Percentiles rank a stretch among this genome's conserved stretches.
Evolutionary conservation across 2,113 vertebrate species (phyloP).

Genomic region (Corythornis madagascariensis): DNA sequence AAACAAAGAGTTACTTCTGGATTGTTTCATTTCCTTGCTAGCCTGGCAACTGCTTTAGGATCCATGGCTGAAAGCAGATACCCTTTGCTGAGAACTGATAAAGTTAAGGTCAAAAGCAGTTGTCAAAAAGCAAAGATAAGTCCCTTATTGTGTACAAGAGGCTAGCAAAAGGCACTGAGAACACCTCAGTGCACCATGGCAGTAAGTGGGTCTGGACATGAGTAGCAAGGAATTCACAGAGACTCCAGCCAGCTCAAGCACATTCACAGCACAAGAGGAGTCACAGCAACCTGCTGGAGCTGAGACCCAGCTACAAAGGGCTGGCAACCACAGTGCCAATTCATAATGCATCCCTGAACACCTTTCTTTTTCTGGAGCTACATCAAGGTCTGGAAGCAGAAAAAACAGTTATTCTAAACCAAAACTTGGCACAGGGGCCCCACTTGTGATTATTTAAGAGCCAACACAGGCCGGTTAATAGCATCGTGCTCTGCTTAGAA

Average conservation of each 20-base stretch:
- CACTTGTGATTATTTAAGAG: neutral
- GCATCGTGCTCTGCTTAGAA: neutral
- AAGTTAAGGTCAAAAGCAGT: slow-evolving; percentile 19
- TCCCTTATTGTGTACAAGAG: neutral
- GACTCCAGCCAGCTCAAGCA: neutral
- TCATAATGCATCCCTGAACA: slow-evolving; percentile 40
- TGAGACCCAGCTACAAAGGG: neutral
- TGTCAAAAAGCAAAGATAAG: neutral
- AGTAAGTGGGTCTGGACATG: neutral
- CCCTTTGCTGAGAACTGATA: neutral
- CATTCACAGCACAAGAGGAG: neutral
- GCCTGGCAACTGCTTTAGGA: neutral
- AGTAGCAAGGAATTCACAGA: rapidly evolving
- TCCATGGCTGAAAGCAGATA: slow-evolving; percentile 4
- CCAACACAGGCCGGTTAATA: slow-evolving; percentile 20
- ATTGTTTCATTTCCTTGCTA: slow-evolving; percentile 43
- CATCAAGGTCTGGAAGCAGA: slow-evolving; percentile 68
- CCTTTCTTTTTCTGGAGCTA: slow-evolving; percentile 45
- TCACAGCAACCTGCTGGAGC: neutral
- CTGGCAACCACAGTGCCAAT: slow-evolving; percentile 42
- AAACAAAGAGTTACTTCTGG: slow-evolving; percentile 45
- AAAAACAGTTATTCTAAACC: slow-evolving; percentile 48
- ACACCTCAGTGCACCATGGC: neutral
- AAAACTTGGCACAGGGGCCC: slow-evolving; percentile 25
- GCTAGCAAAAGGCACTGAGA: neutral